Evolutionary conservation across 2,797 vertebrate species (phyloP), one percentile per base, ranked within the genome.

Genomic region (Nothura maculosa): DNA sequence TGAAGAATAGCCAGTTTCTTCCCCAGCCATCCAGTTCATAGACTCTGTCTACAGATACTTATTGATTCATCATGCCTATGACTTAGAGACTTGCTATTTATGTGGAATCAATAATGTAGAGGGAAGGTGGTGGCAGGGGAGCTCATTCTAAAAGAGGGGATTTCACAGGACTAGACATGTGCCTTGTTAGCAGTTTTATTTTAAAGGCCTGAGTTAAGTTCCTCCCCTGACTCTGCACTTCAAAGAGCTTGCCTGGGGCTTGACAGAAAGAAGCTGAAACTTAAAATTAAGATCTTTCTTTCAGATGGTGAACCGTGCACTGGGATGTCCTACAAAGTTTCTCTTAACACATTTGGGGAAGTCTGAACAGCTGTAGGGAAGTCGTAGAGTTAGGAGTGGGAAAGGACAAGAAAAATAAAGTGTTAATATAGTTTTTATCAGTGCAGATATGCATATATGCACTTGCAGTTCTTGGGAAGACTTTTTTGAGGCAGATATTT

Each of bases 21-120:
- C 68, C 54, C 74, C 86, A 76, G 54, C 61, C 85, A 85, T 91
- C 70, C 70, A 63, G 72, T 81, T 93, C 92, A 85, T 83, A 84
- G 74, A 50, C 61, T 85, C 61, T 89, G 55, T 96, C 90, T 95
- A 50, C 48, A 83, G 72, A 52, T 95, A 48, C 70, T 91, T 93
- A 95, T 91, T 95, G 96, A 96, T 96, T 93, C 88, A 96, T 92
- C 90, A 93, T 87, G 58, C 72, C 67, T 60, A 32, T 79, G 79
- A 42, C 82, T 96, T 94, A 89, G 84, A 83, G 62, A 88, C 80
- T 95, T 79, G 47, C 64, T 96, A 61, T 96, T 95, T 94, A 87
- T 94, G 61, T 85, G 66, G 85, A 94, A 92, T 96, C 91, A 92
- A 74, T 95, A 95, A 92, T 68, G 47, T 55, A 79, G 68, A 77